Evolutionary conservation across 2,888 invertebrate species (phyloP), one percentile per base, ranked within the genome.

Genomic region (Drosophila vallismaia): DNA sequence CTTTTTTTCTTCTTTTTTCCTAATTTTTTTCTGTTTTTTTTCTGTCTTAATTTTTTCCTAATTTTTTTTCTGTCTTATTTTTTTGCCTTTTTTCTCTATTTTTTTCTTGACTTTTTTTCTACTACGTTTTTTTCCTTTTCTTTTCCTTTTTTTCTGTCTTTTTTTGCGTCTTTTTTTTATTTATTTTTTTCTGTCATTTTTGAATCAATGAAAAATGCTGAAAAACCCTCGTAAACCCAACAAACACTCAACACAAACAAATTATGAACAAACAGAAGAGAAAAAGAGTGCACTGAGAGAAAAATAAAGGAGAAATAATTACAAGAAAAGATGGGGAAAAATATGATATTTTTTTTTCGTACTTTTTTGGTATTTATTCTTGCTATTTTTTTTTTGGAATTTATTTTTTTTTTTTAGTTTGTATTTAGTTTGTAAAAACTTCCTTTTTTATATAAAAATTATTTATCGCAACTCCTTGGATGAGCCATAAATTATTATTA

Each of bases 41-140:
- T 14, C n/a, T n/a, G n/a, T 14, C 14, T 14, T 14, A n/a, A n/a
- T n/a, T 14, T 14, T 19, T 19, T 19, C 19, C 19, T 19, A 19
- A 1, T 48, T 10, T 10, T 4, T 42, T 48, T 31, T 74, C 19
- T 19, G 19, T 2, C 19, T 68, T n/a, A n/a, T n/a, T n/a, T n/a
- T n/a, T n/a, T n/a, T n/a, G n/a, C n/a, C n/a, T 51, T 52, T 77
- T 77, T 79, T 77, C 40, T 49, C 76, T 63, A 24, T 44, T 33
- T 58, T 64, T 71, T 62, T n/a, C n/a, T n/a, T n/a, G n/a, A n/a
- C n/a, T n/a, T n/a, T n/a, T n/a, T n/a, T n/a, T n/a, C n/a, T n/a
- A n/a, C n/a, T n/a, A n/a, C n/a, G n/a, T n/a, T n/a, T n/a, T n/a
- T n/a, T n/a, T n/a, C n/a, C n/a, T n/a, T 14, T 14, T 14, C 1